phyloP scores from a whole-genome alignment of 92 coral and sea anemone species.

The Paramuricea clavata region DNA sequence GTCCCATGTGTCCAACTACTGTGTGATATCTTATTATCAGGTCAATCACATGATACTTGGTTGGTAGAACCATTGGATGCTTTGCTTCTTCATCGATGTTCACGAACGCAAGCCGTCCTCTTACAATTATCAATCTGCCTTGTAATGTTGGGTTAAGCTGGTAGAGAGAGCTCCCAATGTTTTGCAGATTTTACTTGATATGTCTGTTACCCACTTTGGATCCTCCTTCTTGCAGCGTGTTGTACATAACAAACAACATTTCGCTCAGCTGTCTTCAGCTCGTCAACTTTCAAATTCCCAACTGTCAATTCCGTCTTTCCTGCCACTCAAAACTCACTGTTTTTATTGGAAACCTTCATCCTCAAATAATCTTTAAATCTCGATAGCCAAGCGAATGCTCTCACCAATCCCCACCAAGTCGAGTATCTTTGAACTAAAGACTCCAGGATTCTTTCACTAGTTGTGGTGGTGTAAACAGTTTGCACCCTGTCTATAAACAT shows the following conservation, averaged over 20 bases:
- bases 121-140: conserved; percentile 49
- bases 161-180: not conserved
- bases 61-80: conserved; percentile 59
- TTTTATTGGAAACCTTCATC: not conserved
- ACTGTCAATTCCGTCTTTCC: not conserved
- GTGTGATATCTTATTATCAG: conserved; percentile 46
- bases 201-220: no score
- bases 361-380: conserved; percentile 57
- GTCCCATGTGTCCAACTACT: conserved; percentile 61
- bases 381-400: conserved; percentile 66
- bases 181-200: not conserved
- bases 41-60: conserved; percentile 50
- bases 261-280: not conserved
- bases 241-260: not conserved
- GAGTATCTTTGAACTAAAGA: conserved; percentile 10
- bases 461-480: conserved; percentile 9
- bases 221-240: not conserved
- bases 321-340: no score
- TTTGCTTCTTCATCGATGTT: conserved; percentile 17
- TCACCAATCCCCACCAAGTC: conserved; percentile 67
- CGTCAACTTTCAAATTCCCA: not conserved
- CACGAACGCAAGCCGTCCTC: conserved; percentile 53
- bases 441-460: not conserved
- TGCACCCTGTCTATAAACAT: conserved; percentile 49
- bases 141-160: conserved; percentile 41